phyloP scores from a whole-genome alignment of 2,113 vertebrate species.

The Petromus typicus region DNA sequence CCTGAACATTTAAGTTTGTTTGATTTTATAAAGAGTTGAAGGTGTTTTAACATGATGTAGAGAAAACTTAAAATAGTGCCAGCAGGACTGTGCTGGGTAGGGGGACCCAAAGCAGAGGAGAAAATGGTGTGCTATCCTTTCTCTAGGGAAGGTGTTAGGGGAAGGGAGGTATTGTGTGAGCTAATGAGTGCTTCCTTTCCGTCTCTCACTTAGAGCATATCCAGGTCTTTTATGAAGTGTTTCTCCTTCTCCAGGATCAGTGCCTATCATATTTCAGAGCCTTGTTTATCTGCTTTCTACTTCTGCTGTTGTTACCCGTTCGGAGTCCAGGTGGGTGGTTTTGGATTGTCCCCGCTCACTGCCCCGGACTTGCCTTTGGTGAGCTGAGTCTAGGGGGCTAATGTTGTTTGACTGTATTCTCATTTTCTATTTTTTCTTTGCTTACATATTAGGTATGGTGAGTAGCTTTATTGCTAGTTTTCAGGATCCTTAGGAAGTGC shows the following conservation, averaged over 20 bases:
- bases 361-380: too few species aligned
- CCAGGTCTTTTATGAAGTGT: not conserved
- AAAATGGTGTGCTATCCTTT: not conserved
- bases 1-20: not conserved
- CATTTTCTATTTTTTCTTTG: too few species aligned
- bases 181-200: conserved; percentile 49
- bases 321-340: too few species aligned
- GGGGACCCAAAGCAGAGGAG: not conserved
- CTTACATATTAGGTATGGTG: too few species aligned
- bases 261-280: too few species aligned
- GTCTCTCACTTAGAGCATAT: conserved; percentile 7
- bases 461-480: too few species aligned
- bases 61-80: not conserved
- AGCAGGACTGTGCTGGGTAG: not conserved
- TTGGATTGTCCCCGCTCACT: too few species aligned
- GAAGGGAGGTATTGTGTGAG: not conserved
- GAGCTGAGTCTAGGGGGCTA: too few species aligned
- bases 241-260: not conserved
- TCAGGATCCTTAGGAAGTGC: too few species aligned
- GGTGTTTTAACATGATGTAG: not conserved
- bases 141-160: conserved; percentile 21
- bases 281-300: too few species aligned
- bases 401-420: too few species aligned
- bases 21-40: conserved; percentile 3
- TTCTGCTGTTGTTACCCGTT: too few species aligned